Evolutionary conservation across 2,113 vertebrate genomes (phyloP).

Genomic region (Myrmecobius fasciatus): DNA sequence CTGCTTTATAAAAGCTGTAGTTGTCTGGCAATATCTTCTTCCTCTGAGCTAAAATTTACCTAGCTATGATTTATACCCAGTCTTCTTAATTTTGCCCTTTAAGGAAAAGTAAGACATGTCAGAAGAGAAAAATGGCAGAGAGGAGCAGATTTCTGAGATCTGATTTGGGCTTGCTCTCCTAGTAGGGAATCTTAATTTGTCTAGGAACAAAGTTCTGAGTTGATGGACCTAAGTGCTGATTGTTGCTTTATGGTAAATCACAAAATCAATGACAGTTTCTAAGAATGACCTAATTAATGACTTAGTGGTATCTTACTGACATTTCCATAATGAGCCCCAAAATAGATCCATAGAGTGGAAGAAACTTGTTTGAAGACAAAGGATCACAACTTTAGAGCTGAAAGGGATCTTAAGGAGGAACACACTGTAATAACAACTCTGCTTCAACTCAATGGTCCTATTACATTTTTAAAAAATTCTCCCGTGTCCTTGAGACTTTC

Average conservation of each 20-base stretch:
- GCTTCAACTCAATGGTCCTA: neutral
- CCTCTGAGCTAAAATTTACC: neutral
- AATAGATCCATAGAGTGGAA: neutral
- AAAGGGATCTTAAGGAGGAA: neutral
- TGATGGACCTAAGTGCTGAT: neutral
- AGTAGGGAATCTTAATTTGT: neutral
- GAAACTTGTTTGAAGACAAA: neutral
- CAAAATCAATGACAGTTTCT: neutral
- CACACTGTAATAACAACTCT: neutral
- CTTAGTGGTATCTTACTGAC: neutral
- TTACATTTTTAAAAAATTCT: neutral
- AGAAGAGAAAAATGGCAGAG: neutral
- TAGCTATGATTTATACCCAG: neutral
- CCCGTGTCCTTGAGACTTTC: neutral
- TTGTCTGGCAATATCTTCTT: neutral
- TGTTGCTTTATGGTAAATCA: neutral
- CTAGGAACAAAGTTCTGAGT: constrained; percentile 8
- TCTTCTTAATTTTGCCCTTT: neutral
- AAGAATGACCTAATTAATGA: neutral
- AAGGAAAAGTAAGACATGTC: neutral
- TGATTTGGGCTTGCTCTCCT: neutral
- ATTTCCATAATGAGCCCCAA: neutral
- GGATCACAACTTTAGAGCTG: neutral
- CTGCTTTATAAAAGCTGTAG: neutral
- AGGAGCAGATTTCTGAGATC: neutral